Conservation (phyloP, 2,113 vertebrate species). For the Rhegmatorhina hoffmannsi region DNA sequence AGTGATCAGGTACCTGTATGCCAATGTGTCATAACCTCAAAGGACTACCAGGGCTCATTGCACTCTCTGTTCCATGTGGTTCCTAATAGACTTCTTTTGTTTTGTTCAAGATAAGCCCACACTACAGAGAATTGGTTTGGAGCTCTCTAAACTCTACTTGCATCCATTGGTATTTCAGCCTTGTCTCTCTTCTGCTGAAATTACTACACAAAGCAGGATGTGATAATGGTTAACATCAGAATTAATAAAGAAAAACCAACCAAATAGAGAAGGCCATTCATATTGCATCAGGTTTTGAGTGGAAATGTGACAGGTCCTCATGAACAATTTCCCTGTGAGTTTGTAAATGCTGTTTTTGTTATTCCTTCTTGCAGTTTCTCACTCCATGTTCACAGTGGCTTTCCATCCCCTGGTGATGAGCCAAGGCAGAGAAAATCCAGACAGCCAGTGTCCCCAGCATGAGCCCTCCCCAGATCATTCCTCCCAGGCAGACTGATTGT, state of each 20-base stretch:
- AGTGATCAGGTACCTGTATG: background rate
- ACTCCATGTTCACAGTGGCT: background rate
- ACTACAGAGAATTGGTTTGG: background rate
- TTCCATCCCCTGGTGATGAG: background rate
- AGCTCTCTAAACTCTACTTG: background rate
- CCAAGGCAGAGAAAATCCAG: background rate
- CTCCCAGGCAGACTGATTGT: background rate
- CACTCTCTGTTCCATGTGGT: background rate
- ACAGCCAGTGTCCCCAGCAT: too few species aligned
- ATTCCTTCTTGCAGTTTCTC: background rate
- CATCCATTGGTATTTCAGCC: background rate
- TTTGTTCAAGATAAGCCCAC: background rate
- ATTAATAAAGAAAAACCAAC: background rate
- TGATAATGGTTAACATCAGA: background rate
- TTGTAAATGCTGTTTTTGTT: background rate
- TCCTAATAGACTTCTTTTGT: background rate
- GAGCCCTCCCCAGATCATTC: background rate
- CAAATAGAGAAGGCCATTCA: background rate
- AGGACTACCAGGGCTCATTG: background rate
- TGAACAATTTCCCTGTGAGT: background rate
- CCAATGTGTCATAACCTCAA: accelerated
- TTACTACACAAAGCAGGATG: background rate
- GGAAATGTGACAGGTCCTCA: background rate
- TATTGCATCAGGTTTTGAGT: background rate
- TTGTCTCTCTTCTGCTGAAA: background rate